phyloP scores from a whole-genome alignment of 2,113 vertebrate species.

The Amblyopsis rosae region DNA sequence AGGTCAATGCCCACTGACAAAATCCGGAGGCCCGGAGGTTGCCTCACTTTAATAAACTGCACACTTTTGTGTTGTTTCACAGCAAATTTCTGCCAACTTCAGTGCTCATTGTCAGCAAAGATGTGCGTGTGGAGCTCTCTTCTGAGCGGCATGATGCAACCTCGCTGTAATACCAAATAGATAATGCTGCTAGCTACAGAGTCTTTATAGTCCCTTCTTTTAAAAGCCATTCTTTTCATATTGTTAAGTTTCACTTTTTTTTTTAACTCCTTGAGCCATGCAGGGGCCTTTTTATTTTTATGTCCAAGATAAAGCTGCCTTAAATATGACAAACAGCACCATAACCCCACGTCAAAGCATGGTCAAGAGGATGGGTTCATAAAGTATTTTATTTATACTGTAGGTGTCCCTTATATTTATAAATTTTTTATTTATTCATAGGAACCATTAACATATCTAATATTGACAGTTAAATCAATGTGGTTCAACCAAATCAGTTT shows the following conservation, averaged over 20 bases:
- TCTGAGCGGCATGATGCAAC: conserved; percentile 81
- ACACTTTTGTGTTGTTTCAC: conserved; percentile 78
- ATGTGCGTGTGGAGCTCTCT: conserved; percentile 76
- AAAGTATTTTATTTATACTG: no score
- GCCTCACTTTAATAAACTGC: conserved; percentile 74
- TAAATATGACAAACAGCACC: conserved; percentile 8
- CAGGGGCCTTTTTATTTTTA: conserved; percentile 32
- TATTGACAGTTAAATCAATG: no score
- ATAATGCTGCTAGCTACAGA: conserved; percentile 78
- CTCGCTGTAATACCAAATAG: conserved; percentile 77
- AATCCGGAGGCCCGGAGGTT: conserved; percentile 73
- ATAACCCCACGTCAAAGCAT: no score
- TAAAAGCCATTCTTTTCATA: conserved; percentile 71
- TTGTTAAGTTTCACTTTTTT: conserved; percentile 72
- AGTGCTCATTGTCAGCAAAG: conserved; percentile 81
- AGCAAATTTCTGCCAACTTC: conserved; percentile 81
- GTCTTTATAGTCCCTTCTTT: conserved; percentile 74
- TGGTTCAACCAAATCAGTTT: no score
- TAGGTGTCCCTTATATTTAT: no score
- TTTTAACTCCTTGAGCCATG: conserved; percentile 63
- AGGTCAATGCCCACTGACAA: conserved; percentile 74
- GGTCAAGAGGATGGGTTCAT: no score
- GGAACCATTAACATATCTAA: no score
- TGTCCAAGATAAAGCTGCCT: conserved; percentile 46
- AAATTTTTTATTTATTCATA: no score